These are phyloP conservation scores for Myotis yumanensis DNA, from an alignment of 2,113 vertebrate genomes.

Conservation along the genomic window DNA sequence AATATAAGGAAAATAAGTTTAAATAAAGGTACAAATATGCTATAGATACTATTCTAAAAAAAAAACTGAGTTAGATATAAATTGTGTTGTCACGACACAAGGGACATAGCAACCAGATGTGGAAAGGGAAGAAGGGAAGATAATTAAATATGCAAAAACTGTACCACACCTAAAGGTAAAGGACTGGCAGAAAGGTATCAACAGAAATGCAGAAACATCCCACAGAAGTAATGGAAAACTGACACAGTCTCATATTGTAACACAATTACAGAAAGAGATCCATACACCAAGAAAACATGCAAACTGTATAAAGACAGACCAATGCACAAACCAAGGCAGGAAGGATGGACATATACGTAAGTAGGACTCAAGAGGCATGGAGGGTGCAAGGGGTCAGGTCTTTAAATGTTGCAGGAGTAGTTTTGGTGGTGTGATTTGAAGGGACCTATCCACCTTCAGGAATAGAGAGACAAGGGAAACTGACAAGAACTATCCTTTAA, in stretches of 20 bases:
- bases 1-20: not conserved
- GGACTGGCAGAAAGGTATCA: not conserved
- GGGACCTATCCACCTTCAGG: not conserved
- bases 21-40: not conserved
- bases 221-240: not conserved
- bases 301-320: not conserved
- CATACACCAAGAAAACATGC: not conserved
- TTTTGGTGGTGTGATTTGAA: not conserved
- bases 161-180: not conserved
- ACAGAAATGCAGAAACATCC: not conserved
- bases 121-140: not conserved
- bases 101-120: not conserved
- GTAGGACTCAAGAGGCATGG: not conserved
- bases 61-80: not conserved
- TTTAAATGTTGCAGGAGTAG: not conserved
- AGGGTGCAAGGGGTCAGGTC: not conserved
- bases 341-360: not conserved
- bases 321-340: not conserved
- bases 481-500: not conserved
- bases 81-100: not conserved
- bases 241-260: not conserved
- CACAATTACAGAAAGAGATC: not conserved
- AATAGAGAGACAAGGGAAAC: not conserved
- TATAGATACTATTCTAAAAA: not conserved
- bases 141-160: not conserved